Percentiles rank a stretch among this genome's conserved stretches.
phyloP scores from a whole-genome alignment of 1,140 invertebrate species.

The Meloidogyne floridensis region DNA sequence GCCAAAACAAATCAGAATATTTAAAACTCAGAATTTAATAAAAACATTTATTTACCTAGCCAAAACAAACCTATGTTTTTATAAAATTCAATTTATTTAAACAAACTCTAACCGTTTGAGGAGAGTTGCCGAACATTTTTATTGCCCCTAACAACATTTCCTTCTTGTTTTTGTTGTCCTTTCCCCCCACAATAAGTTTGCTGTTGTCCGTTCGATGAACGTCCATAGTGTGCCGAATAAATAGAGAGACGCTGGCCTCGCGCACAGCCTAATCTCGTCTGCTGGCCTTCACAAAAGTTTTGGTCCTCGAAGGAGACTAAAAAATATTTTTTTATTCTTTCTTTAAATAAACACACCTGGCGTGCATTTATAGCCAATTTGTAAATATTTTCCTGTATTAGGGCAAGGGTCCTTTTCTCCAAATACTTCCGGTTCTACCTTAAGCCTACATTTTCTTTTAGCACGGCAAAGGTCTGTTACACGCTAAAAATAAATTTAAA shows the following conservation, averaged over 20 bases:
- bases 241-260: conserved; percentile 49
- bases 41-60: background rate
- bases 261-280: conserved; percentile 47
- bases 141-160: background rate
- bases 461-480: conserved; percentile 51
- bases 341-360: conserved; percentile 37
- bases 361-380: conserved; percentile 58
- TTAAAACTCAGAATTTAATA: background rate
- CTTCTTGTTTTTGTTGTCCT: conserved; percentile 9
- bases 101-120: background rate
- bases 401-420: conserved; percentile 56
- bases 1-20: no score
- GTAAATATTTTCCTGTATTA: conserved; percentile 50
- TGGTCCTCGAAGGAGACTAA: conserved; percentile 58
- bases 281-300: conserved; percentile 55
- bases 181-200: conserved; percentile 37
- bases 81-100: no score
- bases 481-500: conserved; percentile 41
- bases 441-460: conserved; percentile 53
- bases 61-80: no score
- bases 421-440: conserved; percentile 47
- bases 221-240: conserved; percentile 57
- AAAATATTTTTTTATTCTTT: conserved; percentile 20
- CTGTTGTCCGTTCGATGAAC: conserved; percentile 50
- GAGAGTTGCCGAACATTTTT: background rate